phyloP scores from a whole-genome alignment of 2,113 vertebrate species.

The Osmerus eperlanus region DNA sequence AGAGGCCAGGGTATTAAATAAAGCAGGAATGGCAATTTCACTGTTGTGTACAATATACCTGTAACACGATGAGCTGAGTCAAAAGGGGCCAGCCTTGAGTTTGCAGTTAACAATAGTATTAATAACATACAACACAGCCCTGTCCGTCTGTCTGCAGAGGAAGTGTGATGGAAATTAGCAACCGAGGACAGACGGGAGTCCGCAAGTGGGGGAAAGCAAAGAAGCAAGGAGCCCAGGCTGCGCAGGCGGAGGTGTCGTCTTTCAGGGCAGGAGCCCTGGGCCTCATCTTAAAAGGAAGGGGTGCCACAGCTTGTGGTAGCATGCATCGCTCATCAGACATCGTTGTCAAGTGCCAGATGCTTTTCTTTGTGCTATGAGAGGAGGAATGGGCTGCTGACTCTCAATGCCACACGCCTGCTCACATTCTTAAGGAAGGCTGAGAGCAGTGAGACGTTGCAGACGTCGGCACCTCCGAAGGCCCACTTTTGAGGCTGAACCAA shows the following conservation, averaged over 20 bases:
- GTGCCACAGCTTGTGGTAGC: slow-evolving; percentile 29
- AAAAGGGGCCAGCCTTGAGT: slow-evolving; percentile 56
- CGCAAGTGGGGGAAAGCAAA: slow-evolving; percentile 63
- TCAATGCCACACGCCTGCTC: slow-evolving; percentile 53
- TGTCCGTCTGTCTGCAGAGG: slow-evolving; percentile 25
- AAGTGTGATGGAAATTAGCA: slow-evolving; percentile 59
- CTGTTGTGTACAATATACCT: slow-evolving; percentile 56
- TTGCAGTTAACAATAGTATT: slow-evolving; percentile 71
- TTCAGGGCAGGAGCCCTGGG: slow-evolving; percentile 49
- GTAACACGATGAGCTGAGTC: slow-evolving; percentile 64
- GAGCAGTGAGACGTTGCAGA: slow-evolving; percentile 35
- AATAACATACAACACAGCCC: slow-evolving; percentile 57
- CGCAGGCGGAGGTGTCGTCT: slow-evolving; percentile 54
- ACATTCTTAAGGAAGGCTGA: slow-evolving; percentile 53
- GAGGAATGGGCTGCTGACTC: slow-evolving; percentile 49
- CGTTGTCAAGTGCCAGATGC: slow-evolving; percentile 63
- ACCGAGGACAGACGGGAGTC: slow-evolving; percentile 64
- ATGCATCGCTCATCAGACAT: slow-evolving; percentile 47
- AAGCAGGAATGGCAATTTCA: slow-evolving; percentile 51
- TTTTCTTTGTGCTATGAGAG: slow-evolving; percentile 55
- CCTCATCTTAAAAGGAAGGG: slow-evolving; percentile 58
- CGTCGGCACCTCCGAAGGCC: slow-evolving; percentile 22
- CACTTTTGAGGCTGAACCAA: slow-evolving; percentile 19
- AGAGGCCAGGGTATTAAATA: slow-evolving; percentile 49
- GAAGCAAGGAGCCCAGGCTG: slow-evolving; percentile 49